Evolutionary conservation across 2,113 vertebrate genomes (phyloP).

Genomic region (Pelusios castaneus): DNA sequence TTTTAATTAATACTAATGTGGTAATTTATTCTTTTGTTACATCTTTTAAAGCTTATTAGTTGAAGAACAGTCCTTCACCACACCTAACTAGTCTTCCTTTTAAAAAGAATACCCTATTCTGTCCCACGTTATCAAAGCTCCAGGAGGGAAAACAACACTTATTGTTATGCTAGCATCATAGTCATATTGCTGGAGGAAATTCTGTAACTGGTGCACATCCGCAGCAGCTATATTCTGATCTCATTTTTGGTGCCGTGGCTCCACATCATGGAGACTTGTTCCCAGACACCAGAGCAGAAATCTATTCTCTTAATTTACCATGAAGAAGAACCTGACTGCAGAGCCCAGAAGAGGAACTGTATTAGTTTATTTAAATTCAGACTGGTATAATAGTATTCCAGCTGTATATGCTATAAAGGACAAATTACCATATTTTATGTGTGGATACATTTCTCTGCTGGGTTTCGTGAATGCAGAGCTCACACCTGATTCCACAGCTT

Average conservation of each 20-base stretch:
- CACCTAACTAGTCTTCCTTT: not conserved
- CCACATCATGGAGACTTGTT: not conserved
- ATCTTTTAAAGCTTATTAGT: not conserved
- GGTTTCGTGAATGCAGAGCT: not conserved
- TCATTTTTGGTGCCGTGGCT: not conserved
- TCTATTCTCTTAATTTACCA: not conserved
- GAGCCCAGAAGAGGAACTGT: not conserved
- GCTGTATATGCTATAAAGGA: not conserved
- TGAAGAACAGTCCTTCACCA: not conserved
- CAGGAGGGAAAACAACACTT: not conserved
- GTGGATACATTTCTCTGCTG: not conserved
- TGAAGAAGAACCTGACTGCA: not conserved
- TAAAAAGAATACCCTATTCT: not conserved
- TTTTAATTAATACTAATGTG: not conserved
- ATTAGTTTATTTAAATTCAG: slow-evolving; percentile 1
- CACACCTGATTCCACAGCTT: not conserved
- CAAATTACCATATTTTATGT: not conserved
- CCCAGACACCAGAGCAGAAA: not conserved
- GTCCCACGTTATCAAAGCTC: not conserved
- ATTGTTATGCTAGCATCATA: not conserved
- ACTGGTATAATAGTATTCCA: not conserved
- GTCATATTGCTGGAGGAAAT: not conserved
- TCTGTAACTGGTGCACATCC: not conserved
- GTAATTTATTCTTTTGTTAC: not conserved
- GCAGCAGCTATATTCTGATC: not conserved